Conservation (phyloP, 2,113 vertebrate species). For the Tinamus guttatus region DNA sequence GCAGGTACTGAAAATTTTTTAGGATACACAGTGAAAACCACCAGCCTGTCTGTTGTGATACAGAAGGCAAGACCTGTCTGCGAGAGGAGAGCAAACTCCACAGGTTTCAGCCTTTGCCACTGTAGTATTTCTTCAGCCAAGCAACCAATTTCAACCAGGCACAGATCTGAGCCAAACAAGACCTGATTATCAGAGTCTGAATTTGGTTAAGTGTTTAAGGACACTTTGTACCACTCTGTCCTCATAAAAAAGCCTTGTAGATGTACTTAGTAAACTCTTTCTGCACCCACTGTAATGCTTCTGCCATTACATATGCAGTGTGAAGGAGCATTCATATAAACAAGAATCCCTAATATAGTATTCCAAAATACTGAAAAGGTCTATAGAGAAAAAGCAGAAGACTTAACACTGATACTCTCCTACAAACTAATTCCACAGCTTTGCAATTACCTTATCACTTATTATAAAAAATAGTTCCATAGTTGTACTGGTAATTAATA, state of each 20-base stretch:
- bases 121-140: neutral
- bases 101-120: neutral
- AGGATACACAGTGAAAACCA: neutral
- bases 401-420: neutral
- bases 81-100: neutral
- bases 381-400: slow-evolving; percentile 18
- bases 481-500: slow-evolving; percentile 53
- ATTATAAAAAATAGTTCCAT: slow-evolving; percentile 29
- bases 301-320: neutral
- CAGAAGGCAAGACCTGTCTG: neutral
- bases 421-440: slow-evolving; percentile 4
- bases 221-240: neutral
- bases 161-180: neutral
- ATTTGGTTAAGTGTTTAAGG: slow-evolving; percentile 50
- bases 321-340: slow-evolving; percentile 16
- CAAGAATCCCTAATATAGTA: slow-evolving; percentile 28
- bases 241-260: slow-evolving; percentile 42
- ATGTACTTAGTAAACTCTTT: neutral
- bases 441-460: slow-evolving; percentile 36
- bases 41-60: neutral
- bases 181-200: neutral
- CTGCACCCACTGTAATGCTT: neutral
- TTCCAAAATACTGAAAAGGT: slow-evolving; percentile 9
- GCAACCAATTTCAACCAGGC: slow-evolving; percentile 28
- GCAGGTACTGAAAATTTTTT: neutral